These are phyloP conservation scores for Melitaea cinxia DNA, from an alignment of 1,140 invertebrate genomes.

Conservation along the genomic window DNA sequence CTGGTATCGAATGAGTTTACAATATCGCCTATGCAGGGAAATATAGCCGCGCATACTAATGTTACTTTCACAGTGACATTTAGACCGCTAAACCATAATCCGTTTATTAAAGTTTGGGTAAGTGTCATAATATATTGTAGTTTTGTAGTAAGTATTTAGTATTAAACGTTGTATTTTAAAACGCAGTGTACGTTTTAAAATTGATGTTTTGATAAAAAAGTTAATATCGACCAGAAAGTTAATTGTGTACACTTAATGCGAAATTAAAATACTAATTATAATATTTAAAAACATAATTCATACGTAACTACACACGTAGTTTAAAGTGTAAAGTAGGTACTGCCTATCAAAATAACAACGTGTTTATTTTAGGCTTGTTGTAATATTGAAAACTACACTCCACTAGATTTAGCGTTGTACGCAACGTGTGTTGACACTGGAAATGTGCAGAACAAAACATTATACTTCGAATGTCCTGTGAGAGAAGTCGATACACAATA, in stretches of 20 bases:
- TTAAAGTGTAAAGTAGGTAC: background rate
- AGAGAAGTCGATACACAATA: slow-evolving; percentile 59
- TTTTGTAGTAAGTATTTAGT: too few species aligned
- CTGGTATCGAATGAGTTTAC: slow-evolving; percentile 63
- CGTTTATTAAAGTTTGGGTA: slow-evolving; percentile 76
- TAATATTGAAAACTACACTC: slow-evolving; percentile 68
- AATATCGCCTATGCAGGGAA: slow-evolving; percentile 66
- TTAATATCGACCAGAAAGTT: too few species aligned
- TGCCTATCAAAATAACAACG: background rate
- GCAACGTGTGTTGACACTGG: slow-evolving; percentile 67
- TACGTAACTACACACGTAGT: too few species aligned
- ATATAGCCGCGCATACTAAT: slow-evolving; percentile 65
- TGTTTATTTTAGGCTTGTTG: slow-evolving; percentile 58
- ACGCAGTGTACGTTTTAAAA: too few species aligned
- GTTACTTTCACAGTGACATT: slow-evolving; percentile 71
- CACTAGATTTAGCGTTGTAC: slow-evolving; percentile 64
- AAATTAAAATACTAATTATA: too few species aligned
- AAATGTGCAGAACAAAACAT: slow-evolving; percentile 56
- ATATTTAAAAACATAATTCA: too few species aligned
- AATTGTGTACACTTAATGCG: too few species aligned
- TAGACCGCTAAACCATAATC: slow-evolving; percentile 63
- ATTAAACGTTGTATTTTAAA: background rate
- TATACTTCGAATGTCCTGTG: slow-evolving; percentile 68
- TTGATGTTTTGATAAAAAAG: too few species aligned
- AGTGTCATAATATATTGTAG: slow-evolving; percentile 28